Base-by-base conservation (phyloP, 2,113 vertebrate genomes). In the Tachysurus fulvidraco region DNA sequence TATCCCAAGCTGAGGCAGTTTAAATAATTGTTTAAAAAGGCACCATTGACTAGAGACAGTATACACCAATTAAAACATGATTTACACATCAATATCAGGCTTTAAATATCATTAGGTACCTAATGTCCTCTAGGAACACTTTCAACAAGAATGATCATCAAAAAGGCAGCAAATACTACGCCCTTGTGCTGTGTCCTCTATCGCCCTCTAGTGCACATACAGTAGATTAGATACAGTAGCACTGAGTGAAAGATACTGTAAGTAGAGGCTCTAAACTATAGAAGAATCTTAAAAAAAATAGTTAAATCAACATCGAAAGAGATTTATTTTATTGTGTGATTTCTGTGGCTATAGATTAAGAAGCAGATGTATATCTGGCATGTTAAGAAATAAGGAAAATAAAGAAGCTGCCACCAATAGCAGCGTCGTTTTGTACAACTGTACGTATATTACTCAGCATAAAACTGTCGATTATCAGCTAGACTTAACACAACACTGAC, bases 161-260 rank as follows among this genome's bases (percentile, higher is more conserved):
- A 36, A 16, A 57, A 30, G 54, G 52, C 54, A 79, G 28, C 50
- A 55, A n/a, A 36, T 57, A 21, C 28, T 41, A 81, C 30, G 5
- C 30, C 55, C 30, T 41, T 8, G 36, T 44, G 55, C 6, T 23
- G 30, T 25, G 78, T 60, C 12, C 36, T 25, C 60, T 60, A 25
- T 3, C 78, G 55, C 78, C 78, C 78, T 81, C 78, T 81, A n/a
- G 78, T 59, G 78, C 30, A 60, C 21, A 44, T 19, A 25, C 30
- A 60, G 28, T 23, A 81, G 30, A 81, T 13, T 23, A 81, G 17
- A 44, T 5, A 19, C 36, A 36, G 36, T 36, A 41, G 28, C 16
- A 41, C 10, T 25, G 44, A 60, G 5, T 14, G 3, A 36, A 60
- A 19, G 30, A 25, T 9, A n/a, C n/a, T n/a, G n/a, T n/a, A 80